A percentile compares a stretch with the other conserved stretches of the same genome.
phyloP scores from a whole-genome alignment of 2,888 invertebrate genomes.

The Idaea straminata region DNA sequence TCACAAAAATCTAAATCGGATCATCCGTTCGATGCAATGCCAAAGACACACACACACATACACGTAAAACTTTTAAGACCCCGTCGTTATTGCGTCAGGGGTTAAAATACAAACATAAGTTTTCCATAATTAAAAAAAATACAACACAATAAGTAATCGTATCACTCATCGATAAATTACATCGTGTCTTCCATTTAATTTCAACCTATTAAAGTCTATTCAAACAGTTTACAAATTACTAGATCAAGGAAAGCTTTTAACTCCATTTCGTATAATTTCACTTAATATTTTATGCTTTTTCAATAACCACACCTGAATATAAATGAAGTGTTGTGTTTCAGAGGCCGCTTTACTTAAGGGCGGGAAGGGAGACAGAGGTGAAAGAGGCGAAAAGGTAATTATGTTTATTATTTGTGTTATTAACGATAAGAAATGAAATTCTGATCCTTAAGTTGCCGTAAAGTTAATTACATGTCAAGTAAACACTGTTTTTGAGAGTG shows the following conservation, averaged over 20 bases:
- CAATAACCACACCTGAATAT: slow-evolving; percentile 43
- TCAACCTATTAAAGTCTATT: not conserved
- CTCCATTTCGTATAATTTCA: not conserved
- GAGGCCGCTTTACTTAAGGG: slow-evolving; percentile 54
- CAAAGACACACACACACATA: no score
- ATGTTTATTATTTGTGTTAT: slow-evolving; percentile 11
- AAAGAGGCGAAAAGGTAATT: slow-evolving; percentile 70
- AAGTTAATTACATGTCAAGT: not conserved
- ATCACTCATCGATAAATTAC: not conserved
- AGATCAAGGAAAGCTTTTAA: not conserved
- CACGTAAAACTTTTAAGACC: no score
- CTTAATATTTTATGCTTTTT: slow-evolving; percentile 44
- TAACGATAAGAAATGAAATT: not conserved
- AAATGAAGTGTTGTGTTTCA: slow-evolving; percentile 42
- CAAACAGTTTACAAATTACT: not conserved
- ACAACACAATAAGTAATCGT: not conserved
- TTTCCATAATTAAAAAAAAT: not conserved
- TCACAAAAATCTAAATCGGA: no score
- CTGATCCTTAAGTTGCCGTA: not conserved
- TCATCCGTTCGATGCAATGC: no score
- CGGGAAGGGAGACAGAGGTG: slow-evolving; percentile 56
- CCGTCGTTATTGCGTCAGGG: no score
- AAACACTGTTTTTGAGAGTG: not conserved
- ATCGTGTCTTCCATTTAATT: not conserved
- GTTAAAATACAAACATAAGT: not conserved